phyloP scores from a whole-genome alignment of 2,113 vertebrate genomes.

The Odocoileus hemionus region DNA sequence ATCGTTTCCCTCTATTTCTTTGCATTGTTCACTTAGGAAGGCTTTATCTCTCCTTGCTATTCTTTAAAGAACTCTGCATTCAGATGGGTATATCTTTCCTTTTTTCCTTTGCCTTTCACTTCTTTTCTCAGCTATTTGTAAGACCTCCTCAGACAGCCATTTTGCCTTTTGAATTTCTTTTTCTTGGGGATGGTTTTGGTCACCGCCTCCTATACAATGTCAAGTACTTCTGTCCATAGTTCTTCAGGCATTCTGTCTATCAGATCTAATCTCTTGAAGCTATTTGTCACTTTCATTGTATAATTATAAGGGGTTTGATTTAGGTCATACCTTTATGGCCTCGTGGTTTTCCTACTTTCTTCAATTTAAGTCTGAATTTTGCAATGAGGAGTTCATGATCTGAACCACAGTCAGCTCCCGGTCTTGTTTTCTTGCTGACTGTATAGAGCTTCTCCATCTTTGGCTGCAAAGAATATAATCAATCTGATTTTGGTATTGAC shows the following conservation, averaged over 20 bases:
- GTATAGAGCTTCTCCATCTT: background rate
- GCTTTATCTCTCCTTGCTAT: background rate
- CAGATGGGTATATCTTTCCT: background rate
- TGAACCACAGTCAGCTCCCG: background rate
- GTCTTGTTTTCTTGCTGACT: background rate
- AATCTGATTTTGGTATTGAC: background rate
- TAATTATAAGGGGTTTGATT: background rate
- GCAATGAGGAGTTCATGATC: background rate
- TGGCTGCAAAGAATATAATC: background rate
- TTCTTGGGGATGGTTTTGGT: background rate
- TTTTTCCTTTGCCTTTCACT: background rate
- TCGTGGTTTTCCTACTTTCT: background rate
- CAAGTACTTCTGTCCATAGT: background rate
- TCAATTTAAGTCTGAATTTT: background rate
- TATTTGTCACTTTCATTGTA: background rate
- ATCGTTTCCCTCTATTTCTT: background rate
- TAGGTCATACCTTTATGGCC: background rate
- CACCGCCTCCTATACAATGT: background rate
- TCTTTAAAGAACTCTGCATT: background rate
- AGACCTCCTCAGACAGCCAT: background rate
- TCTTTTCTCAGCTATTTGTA: background rate
- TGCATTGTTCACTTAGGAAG: background rate
- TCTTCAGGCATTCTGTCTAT: background rate
- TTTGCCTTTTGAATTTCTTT: background rate
- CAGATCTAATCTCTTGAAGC: background rate